Percentiles rank a stretch among this genome's conserved stretches.
phyloP scores from a whole-genome alignment of 2,888 invertebrate genomes.

The Sialis lutaria region DNA sequence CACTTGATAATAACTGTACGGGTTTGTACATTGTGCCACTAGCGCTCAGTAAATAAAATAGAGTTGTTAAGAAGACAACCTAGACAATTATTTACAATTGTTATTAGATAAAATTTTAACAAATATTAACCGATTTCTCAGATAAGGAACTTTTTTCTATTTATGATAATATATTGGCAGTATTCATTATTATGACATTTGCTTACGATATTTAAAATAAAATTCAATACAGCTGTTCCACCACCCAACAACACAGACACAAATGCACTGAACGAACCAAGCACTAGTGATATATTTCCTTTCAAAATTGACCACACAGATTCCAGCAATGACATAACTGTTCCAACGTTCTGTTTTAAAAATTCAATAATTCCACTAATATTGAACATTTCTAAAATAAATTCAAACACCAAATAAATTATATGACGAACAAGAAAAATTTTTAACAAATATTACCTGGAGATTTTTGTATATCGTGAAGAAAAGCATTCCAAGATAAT shows the following conservation, averaged over 20 bases:
- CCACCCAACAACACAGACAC: constrained; percentile 76
- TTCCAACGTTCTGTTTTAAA: constrained; percentile 80
- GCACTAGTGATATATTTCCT: constrained; percentile 73
- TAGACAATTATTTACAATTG: constrained; percentile 24
- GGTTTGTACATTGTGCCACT: constrained; percentile 82
- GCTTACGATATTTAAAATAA: constrained; percentile 64
- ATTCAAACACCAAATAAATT: neutral
- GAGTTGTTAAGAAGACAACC: constrained; percentile 92
- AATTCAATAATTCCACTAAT: constrained; percentile 59
- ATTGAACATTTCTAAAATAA: constrained; percentile 44
- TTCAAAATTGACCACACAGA: constrained; percentile 81
- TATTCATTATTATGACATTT: too few relatives aligned
- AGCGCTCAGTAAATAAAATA: constrained; percentile 86
- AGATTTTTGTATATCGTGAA: constrained; percentile 54
- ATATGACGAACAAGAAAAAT: neutral
- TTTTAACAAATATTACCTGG: constrained; percentile 34
- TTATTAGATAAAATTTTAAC: neutral
- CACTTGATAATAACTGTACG: constrained; percentile 66
- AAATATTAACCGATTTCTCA: neutral
- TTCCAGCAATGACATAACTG: constrained; percentile 69
- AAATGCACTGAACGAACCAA: constrained; percentile 73
- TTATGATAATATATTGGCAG: too few relatives aligned
- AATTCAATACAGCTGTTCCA: constrained; percentile 77
- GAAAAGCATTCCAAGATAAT: constrained; percentile 51
- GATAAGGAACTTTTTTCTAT: too few relatives aligned